A percentile compares a stretch with the other conserved stretches of the same genome.
These are phyloP conservation scores for Centropus unirufus DNA, from an alignment of 2,113 vertebrate genomes.

Conservation along the genomic window DNA sequence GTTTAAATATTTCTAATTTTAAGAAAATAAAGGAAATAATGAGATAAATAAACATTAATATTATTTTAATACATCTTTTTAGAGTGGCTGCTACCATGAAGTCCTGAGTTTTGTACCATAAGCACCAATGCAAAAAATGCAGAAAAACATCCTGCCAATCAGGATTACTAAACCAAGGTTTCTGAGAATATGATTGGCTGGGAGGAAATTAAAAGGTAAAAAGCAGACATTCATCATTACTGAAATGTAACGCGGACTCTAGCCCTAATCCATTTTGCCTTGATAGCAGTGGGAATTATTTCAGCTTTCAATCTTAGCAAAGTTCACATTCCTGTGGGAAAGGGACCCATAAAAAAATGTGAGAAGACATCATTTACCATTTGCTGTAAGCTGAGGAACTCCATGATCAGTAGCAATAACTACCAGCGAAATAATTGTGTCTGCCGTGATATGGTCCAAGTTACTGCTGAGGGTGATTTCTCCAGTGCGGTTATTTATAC, in stretches of 20 bases:
- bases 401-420: slow-evolving; percentile 78
- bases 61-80: neutral
- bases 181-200: neutral
- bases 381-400: slow-evolving; percentile 65
- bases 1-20: neutral
- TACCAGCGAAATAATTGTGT: slow-evolving; percentile 62
- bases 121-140: neutral
- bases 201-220: neutral
- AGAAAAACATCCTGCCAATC: neutral
- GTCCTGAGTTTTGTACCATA: neutral
- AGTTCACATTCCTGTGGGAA: neutral
- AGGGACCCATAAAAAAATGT: too few species aligned
- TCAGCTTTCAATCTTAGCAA: neutral
- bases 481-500: slow-evolving; percentile 72
- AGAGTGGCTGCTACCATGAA: neutral
- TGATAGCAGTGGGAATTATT: neutral
- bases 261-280: neutral
- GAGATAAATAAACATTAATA: neutral
- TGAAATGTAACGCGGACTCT: neutral
- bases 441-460: slow-evolving; percentile 59
- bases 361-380: slow-evolving; percentile 63
- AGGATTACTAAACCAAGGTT: neutral
- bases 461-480: slow-evolving; percentile 72
- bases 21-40: neutral
- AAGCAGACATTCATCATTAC: neutral